Conservation (phyloP, 2,797 vertebrate species). For the Cichlasoma orientale region DNA sequence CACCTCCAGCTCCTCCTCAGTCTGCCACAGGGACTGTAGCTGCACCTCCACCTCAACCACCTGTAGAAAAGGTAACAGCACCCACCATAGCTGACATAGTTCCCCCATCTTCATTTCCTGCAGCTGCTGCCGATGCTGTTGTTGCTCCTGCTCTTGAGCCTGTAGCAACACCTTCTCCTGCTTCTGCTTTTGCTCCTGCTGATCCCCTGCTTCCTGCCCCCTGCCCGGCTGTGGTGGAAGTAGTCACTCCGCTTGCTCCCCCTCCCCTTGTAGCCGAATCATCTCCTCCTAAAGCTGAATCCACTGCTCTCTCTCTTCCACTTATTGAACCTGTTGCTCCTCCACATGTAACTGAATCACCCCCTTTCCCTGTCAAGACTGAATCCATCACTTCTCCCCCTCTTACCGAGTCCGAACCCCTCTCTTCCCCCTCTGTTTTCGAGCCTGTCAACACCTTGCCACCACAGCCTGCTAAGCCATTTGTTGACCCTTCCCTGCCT, state of each 20-base stretch:
- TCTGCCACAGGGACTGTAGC: slow-evolving; percentile 48
- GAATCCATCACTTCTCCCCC: slow-evolving; percentile 37
- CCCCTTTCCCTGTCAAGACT: slow-evolving; percentile 30
- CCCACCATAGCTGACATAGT: slow-evolving; percentile 59
- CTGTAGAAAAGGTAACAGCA: slow-evolving; percentile 71
- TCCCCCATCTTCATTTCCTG: slow-evolving; percentile 41
- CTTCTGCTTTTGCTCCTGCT: slow-evolving; percentile 29
- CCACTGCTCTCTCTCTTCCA: slow-evolving; percentile 36
- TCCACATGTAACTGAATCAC: slow-evolving; percentile 41
- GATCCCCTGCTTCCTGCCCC: slow-evolving; percentile 25
- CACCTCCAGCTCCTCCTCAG: slow-evolving; percentile 55
- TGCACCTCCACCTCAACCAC: slow-evolving; percentile 50
- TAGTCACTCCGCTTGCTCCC: slow-evolving; percentile 32
- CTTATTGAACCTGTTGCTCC: slow-evolving; percentile 46
- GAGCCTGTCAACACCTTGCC: slow-evolving; percentile 45
- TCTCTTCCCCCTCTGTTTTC: slow-evolving; percentile 39
- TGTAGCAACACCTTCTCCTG: slow-evolving; percentile 26
- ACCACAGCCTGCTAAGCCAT: slow-evolving; percentile 44
- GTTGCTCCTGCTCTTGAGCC: slow-evolving; percentile 60
- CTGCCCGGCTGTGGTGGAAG: slow-evolving; percentile 37
- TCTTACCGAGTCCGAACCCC: slow-evolving; percentile 33
- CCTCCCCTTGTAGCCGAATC: slow-evolving; percentile 48
- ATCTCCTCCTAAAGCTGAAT: slow-evolving; percentile 38
- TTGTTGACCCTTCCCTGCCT: slow-evolving; percentile 53
- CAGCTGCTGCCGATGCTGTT: slow-evolving; percentile 28